Evolutionary conservation across 92 coral and sea anemone species (phyloP).

Genomic region (Galaxea fascicularis): DNA sequence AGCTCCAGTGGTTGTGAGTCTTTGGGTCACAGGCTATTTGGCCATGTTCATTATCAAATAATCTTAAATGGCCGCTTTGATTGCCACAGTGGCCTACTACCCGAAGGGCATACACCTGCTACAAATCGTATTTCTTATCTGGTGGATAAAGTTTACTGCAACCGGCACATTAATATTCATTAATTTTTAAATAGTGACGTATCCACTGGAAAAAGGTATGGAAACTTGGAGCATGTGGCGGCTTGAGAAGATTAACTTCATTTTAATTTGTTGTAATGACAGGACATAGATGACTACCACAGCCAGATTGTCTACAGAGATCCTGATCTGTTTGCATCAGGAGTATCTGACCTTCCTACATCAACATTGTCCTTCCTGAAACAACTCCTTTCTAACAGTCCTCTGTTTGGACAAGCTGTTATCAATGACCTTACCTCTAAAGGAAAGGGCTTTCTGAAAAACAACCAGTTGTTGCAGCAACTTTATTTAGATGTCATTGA

Average conservation of each 20-base stretch:
- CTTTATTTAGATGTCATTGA: conserved; percentile 74
- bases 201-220: no score
- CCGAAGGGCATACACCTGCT: no score
- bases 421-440: conserved; percentile 73
- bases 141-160: no score
- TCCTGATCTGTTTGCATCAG: conserved; percentile 66
- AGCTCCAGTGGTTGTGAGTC: no score
- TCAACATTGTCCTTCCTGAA: conserved; percentile 69
- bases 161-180: no score
- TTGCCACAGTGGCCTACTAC: no score
- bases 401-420: conserved; percentile 84
- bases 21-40: no score
- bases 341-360: conserved; percentile 74
- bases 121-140: no score
- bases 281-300: conserved; percentile 95
- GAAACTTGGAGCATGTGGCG: no score
- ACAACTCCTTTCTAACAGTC: conserved; percentile 73
- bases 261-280: not conserved
- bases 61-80: no score
- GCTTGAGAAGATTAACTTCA: not conserved
- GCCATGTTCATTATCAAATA: no score
- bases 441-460: conserved; percentile 72
- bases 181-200: no score
- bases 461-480: conserved; percentile 78
- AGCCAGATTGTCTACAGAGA: conserved; percentile 84